Evolutionary conservation across 2,797 vertebrate genomes (phyloP), one percentile per base, ranked within the genome.

Genomic region (Halcyon smyrnensis): DNA sequence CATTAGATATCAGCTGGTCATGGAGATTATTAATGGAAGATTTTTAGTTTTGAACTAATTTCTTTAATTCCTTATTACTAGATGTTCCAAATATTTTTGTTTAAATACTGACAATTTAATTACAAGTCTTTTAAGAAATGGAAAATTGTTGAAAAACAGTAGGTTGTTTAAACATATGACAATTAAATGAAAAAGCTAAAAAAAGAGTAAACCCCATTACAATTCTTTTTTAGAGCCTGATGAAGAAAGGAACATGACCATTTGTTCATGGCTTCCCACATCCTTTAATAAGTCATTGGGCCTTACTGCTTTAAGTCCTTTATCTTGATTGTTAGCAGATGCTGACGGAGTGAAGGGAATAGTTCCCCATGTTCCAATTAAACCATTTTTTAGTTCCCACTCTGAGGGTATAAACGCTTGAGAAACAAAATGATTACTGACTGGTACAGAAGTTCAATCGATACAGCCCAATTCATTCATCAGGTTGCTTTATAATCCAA

Each of bases 381-480:
- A 97, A 87, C 79, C 53, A 97, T 95, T 96, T 98, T 97, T 97
- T 87, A 97, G 94, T 95, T 97, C 86, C 46, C 36, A 89, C 70
- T 96, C 63, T 75, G 15, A 85, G 65, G 63, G 80, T 94, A 92
- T 87, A 93, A 97, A 93, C 64, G 39, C 91, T 95, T 69, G 76
- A 93, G 94, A 98, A 97, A 69, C 84, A 94, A 96, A 97, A 96
- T 83, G 65, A 97, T 97, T 96, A 87, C 92, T 92, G 91, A 95
- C 82, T 93, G 23, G 62, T 94, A 64, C 85, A 91, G 93, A 96
- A 89, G 73, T 69, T 69, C 94, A 95, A 96, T 97, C 83, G 8
- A 97, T 97, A 94, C 64, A 95, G 69, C 41, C 86, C 60, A 43
- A 97, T 94, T 97, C 91, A 93, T 97, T 96, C 73, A 77, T 92